phyloP scores from a whole-genome alignment of 2,797 vertebrate species.

The Spinibarbus caldwelli region DNA sequence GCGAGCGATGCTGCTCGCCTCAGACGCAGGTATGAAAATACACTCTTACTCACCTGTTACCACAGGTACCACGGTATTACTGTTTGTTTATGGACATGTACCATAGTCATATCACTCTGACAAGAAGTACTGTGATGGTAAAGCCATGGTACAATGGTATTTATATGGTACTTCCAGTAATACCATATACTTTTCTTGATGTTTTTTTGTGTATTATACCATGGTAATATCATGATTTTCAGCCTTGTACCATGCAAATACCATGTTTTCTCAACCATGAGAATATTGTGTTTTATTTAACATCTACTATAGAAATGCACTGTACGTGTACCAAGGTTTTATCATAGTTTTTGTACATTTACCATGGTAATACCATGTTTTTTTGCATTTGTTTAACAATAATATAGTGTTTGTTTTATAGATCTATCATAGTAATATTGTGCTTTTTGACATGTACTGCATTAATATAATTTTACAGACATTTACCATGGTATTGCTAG shows the following conservation, averaged over 20 bases:
- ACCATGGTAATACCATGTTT: neutral
- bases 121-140: neutral
- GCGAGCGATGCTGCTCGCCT: slow-evolving; percentile 84
- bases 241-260: too few species aligned
- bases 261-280: too few species aligned
- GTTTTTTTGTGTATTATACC: neutral
- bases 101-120: too few species aligned
- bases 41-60: neutral
- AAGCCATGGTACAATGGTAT: neutral
- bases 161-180: too few species aligned
- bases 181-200: too few species aligned
- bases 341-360: neutral
- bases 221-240: neutral
- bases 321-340: neutral
- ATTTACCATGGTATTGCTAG: too few species aligned
- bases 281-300: too few species aligned
- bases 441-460: neutral
- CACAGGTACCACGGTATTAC: neutral
- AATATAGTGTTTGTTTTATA: neutral
- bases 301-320: too few species aligned
- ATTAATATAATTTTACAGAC: too few species aligned
- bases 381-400: neutral
- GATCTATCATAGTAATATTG: neutral
- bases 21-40: slow-evolving; percentile 85
- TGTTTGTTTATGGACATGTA: too few species aligned